phyloP scores from a whole-genome alignment of 2,113 vertebrate species.

The Sphyrna mokarran region DNA sequence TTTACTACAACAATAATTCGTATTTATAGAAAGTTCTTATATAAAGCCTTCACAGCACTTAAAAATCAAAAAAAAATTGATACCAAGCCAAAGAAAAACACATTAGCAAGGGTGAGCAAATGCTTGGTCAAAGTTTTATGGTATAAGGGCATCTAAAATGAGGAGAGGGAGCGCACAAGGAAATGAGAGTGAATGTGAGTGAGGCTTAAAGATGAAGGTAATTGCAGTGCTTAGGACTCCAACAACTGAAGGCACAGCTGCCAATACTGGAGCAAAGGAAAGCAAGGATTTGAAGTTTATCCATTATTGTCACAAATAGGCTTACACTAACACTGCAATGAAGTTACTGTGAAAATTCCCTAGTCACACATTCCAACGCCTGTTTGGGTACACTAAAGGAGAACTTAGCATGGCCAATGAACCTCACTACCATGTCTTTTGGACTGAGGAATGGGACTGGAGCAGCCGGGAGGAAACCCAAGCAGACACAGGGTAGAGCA shows the following conservation, averaged over 20 bases:
- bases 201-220: neutral
- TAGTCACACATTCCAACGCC: too few species aligned
- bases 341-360: too few species aligned
- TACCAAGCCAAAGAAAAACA: neutral
- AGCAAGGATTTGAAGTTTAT: constrained; percentile 42
- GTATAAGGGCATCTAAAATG: neutral
- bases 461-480: too few species aligned
- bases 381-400: too few species aligned
- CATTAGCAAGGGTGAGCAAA: neutral
- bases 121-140: neutral
- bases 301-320: too few species aligned
- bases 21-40: neutral
- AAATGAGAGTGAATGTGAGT: neutral
- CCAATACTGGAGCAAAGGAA: neutral
- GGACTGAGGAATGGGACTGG: too few species aligned
- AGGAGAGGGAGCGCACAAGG: neutral
- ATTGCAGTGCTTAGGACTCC: neutral
- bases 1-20: neutral
- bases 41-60: neutral
- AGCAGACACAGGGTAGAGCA: too few species aligned
- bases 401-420: too few species aligned
- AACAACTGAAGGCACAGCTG: neutral
- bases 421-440: too few species aligned
- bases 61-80: neutral
- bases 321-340: too few species aligned